phyloP scores from a whole-genome alignment of 2,888 invertebrate genomes.

The Drosophila multiciliata region DNA sequence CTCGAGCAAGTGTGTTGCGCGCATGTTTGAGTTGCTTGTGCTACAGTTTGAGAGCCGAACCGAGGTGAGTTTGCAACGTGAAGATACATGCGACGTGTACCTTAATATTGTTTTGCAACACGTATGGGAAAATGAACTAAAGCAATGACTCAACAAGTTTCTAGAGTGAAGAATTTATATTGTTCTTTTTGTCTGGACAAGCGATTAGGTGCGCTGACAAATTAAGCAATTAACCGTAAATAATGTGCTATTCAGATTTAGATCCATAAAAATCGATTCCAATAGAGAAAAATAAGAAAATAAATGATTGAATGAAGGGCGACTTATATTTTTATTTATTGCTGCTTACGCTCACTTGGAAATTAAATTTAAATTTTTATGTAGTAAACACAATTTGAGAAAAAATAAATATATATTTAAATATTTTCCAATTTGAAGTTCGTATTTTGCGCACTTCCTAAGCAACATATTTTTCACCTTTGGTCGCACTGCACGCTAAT shows the following conservation, averaged over 20 bases:
- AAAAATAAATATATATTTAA: not conserved
- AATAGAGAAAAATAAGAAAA: not conserved
- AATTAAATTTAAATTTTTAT: not conserved
- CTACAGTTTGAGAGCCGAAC: conserved; percentile 8
- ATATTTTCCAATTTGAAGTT: not conserved
- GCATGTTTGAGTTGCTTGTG: conserved; percentile 31
- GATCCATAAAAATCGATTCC: conserved; percentile 1
- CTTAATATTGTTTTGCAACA: not conserved
- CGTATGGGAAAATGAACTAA: not conserved
- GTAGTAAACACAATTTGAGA: not conserved
- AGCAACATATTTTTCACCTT: not conserved
- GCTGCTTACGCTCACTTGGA: not conserved
- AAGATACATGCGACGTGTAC: conserved; percentile 21
- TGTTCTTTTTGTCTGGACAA: conserved; percentile 18
- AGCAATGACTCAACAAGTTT: conserved; percentile 27
- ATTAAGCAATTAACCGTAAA: conserved; percentile 32
- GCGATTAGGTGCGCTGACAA: conserved; percentile 19
- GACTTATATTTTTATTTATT: too few species aligned
- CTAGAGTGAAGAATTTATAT: not conserved
- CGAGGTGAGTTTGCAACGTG: conserved; percentile 32
- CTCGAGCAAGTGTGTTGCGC: conserved; percentile 13
- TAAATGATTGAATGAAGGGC: not conserved
- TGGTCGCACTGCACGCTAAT: conserved; percentile 4
- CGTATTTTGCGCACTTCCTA: not conserved
- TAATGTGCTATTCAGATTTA: conserved; percentile 8